Base-by-base conservation (phyloP, 2,797 vertebrate species). In the Champsocephalus esox region DNA sequence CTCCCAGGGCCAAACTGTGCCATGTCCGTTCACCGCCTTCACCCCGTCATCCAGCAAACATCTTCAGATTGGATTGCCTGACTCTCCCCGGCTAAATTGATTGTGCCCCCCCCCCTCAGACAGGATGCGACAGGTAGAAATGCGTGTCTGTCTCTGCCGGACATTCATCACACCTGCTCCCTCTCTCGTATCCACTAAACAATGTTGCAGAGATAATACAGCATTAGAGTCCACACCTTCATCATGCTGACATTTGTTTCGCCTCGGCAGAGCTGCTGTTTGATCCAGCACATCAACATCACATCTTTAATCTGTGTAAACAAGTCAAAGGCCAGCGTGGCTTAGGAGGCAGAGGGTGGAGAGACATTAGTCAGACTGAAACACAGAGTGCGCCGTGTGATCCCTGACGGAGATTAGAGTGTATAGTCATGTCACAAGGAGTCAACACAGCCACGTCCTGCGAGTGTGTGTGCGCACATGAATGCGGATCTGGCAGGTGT, bases 231-330 rank as follows among this genome's bases (percentile, higher is more conserved):
- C 87, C 81, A 82, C 84, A 80, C 87, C 88, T 89, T 92, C 90
- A 91, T 94, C 88, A 89, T 69, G 67, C 69, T 89, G 91, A 92
- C 89, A 89, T 92, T 90, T 84, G 83, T 79, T 88, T 88, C 73
- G 62, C 83, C 86, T 84, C 57, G 13, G 55, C 81, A 75, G 70
- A 79, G 81, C 69, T 4, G 48, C 75, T 41, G 70, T 81, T 86
- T 79, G 78, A 89, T 89, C 81, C 75, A 3, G 73, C 74, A 21
- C 78, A 80, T 74, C 86, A 85, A 78, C 85, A 90, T 89, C 82
- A 86, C 74, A 83, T 89, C 84, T 89, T 83, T 88, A 84, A 91
- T 92, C 87, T 93, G 83, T 87, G 87, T 82, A 90, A 92, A 92
- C 85, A 92, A 92, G 90, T 92, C 87, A 89, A 92, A 93, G 88